Base-by-base conservation (phyloP, 2,888 invertebrate genomes). In the Meteorus colon region DNA sequence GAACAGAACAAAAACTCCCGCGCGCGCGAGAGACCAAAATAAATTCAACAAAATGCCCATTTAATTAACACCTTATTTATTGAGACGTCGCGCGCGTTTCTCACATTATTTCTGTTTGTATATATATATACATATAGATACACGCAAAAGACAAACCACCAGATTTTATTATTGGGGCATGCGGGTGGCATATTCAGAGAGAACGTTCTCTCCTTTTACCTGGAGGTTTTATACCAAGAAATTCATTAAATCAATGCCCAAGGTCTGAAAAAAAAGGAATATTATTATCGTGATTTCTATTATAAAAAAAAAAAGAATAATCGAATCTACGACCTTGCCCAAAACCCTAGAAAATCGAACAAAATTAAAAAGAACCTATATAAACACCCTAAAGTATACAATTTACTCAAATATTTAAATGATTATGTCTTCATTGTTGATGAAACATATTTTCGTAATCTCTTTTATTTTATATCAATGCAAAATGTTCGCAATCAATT, bases 51-150 rank as follows among this genome's bases (percentile, higher is more conserved):
- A 88, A 88, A 86, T 87, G 86, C 87, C 85, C 84, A 85, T 88
- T 88, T 88, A 89, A 89, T 89, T 89, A 89, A 86, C 88, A 86
- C 87, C 86, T 89, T 89, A 89, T 89, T 89, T 89, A 89, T 89
- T 86, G 88, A 87, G 88, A 87, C 83, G 86, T 88, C 85, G 82
- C 78, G 68, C 51, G 73, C 41, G 29, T 74, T 55, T 63, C 27
- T 48, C 31, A 12, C 48, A 19, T 63, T 65, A n/a, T 37, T 34
- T 41, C 55, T 19, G 2, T 41, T 24, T 19, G 2, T 55, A 2
- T 14, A 19, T 37, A 8, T 65, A 31, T 24, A 37, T 63, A 31
- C 41, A 14, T 24, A 24, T 34, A 34, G 16, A 51, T 69, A 4
- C 48, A 14, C 31, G 41, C n/a, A 65, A 75, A 71, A 59, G 59